Percentiles rank a stretch among this genome's conserved stretches.
Conservation (phyloP, 2,113 vertebrate species). For the Microtus richardsoni region DNA sequence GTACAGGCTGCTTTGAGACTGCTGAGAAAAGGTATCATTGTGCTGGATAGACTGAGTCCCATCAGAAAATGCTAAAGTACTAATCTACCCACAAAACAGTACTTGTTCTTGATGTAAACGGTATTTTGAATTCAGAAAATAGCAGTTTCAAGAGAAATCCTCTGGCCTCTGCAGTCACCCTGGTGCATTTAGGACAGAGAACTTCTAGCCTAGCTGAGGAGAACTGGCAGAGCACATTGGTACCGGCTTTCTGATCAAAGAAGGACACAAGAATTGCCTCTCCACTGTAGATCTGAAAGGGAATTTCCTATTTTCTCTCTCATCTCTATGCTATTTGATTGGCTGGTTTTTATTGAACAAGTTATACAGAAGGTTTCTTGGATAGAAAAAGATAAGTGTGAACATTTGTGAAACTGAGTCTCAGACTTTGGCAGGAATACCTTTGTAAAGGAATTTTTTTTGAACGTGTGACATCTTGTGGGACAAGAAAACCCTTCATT, state of each 20-base stretch:
- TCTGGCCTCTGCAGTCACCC: not conserved
- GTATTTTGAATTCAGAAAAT: constrained; percentile 5
- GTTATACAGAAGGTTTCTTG: constrained; percentile 14
- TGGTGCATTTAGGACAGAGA: not conserved
- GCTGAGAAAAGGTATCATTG: constrained; percentile 65
- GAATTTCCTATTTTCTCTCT: constrained; percentile 9
- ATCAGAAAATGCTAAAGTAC: not conserved
- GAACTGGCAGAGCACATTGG: not conserved
- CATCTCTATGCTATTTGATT: not conserved
- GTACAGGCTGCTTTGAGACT: constrained; percentile 83
- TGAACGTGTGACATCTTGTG: not conserved
- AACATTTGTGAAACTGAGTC: constrained; percentile 51
- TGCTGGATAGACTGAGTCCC: constrained; percentile 37
- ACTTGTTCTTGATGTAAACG: constrained; percentile 42
- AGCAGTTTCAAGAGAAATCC: constrained; percentile 20
- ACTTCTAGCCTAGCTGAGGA: not conserved
- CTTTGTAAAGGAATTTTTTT: not conserved
- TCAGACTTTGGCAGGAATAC: not conserved
- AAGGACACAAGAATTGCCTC: not conserved
- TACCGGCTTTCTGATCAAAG: not conserved
- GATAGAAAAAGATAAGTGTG: not conserved
- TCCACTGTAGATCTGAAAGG: not conserved
- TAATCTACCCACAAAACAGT: not conserved
- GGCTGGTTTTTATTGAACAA: constrained; percentile 14
- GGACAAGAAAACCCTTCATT: not conserved